Base-by-base conservation (phyloP, 2,888 invertebrate genomes). In the Alloscopus bannaensis region DNA sequence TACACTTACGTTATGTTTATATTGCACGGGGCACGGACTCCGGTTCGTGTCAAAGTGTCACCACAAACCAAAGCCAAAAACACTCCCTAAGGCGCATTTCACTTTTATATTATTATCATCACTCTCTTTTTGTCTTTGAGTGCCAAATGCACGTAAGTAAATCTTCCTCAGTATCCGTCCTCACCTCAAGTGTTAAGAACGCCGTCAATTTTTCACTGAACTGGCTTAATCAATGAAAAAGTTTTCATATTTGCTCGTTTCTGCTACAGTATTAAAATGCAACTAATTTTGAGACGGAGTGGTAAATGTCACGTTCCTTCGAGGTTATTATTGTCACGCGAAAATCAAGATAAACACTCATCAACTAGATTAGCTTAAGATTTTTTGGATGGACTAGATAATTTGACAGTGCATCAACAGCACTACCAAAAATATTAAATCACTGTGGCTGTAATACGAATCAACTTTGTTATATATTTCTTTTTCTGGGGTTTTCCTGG, bases 41-140 rank as follows among this genome's bases (percentile, higher is more conserved):
- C 66, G 47, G 75, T 75, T 66, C 60, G 62, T 76, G 76, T 76
- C 76, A 68, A 68, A 76, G 60, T 69, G 76, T 76, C 76, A 76
- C 76, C 76, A 76, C 68, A 76, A 76, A 62, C 76, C 59, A 76
- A 59, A 60, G 31, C 28, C 50, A 76, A 69, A n/a, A n/a, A n/a
- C n/a, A 42, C 60, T 76, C 76, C 76, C 76, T 62, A 76, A 76
- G 68, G 76, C 60, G 76, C 62, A 76, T 76, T 76, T 68, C 68
- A 76, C 60, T 69, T 76, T 68, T 50, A 52, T 36, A 60, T 68
- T 76, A 69, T 66, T 66, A 66, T 68, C 60, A 60, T 50, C 68
- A 76, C 76, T 62, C 52, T 76, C 68, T 76, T 69, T 60, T 69
- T 59, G 59, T 59, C 45, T 75, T 65, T 42, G 64, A 55, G 47